phyloP scores from a whole-genome alignment of 2,113 vertebrate genomes.

The Vanacampus margaritifer region DNA sequence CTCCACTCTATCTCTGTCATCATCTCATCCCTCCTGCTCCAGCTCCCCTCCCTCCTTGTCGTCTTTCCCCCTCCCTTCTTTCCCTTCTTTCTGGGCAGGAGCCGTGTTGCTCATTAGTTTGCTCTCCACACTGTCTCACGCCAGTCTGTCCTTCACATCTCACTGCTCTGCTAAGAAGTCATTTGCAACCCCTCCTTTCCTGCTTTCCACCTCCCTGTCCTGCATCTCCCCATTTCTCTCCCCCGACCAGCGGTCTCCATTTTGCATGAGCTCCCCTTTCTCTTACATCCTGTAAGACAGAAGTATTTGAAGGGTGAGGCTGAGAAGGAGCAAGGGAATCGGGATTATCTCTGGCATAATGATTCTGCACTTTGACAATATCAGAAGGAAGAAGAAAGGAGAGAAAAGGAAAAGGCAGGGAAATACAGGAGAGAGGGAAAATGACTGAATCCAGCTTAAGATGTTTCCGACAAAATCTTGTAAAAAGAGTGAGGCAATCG shows the following conservation, averaged over 20 bases:
- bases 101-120: constrained; percentile 76
- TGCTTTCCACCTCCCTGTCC: neutral
- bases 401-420: constrained; percentile 18
- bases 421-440: constrained; percentile 17
- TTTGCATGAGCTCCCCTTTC: constrained; percentile 31
- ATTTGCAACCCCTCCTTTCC: constrained; percentile 60
- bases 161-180: constrained; percentile 78
- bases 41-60: neutral
- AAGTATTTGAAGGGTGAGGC: constrained; percentile 42
- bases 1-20: constrained; percentile 40
- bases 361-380: constrained; percentile 35
- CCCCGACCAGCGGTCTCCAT: constrained; percentile 53
- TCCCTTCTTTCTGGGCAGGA: constrained; percentile 48
- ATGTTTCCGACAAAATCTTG: neutral
- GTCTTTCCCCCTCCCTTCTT: constrained; percentile 4
- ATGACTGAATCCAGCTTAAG: neutral
- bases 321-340: constrained; percentile 29
- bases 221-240: constrained; percentile 8
- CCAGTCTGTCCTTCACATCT: constrained; percentile 81
- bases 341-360: constrained; percentile 65
- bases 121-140: constrained; percentile 60
- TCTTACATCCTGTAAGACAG: constrained; percentile 41
- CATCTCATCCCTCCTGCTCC: constrained; percentile 20
- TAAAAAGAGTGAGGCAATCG: constrained; percentile 1
- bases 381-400: constrained; percentile 40